Evolutionary conservation across 2,888 invertebrate genomes (phyloP).

Genomic region (Rhabditoides inermis): DNA sequence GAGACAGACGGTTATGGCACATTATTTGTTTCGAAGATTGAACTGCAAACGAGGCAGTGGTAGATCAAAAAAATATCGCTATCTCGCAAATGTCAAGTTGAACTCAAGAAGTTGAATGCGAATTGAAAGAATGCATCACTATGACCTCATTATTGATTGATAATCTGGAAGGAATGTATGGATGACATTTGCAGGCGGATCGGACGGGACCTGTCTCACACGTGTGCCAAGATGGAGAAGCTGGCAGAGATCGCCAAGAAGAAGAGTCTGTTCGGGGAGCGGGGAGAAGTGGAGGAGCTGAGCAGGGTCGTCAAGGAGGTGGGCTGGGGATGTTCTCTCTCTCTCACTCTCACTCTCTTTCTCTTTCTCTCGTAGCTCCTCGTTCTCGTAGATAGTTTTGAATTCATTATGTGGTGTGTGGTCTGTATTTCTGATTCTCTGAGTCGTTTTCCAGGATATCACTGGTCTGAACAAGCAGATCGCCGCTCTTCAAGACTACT

Average conservation of each 20-base stretch:
- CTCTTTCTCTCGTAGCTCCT: background rate
- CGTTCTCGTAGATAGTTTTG: background rate
- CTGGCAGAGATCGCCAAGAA: conserved; percentile 83
- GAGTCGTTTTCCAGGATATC: conserved; percentile 62
- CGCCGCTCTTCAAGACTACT: conserved; percentile 63
- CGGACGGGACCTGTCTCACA: conserved; percentile 86
- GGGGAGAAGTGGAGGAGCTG: conserved; percentile 91
- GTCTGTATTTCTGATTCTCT: background rate
- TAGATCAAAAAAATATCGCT: too few relatives aligned
- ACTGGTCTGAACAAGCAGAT: conserved; percentile 91
- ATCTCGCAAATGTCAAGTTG: too few relatives aligned
- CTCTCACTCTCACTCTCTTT: too few relatives aligned
- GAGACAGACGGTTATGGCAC: too few relatives aligned
- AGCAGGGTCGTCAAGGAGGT: conserved; percentile 87
- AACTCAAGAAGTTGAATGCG: too few relatives aligned
- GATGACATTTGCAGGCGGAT: conserved; percentile 65
- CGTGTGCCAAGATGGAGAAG: conserved; percentile 92
- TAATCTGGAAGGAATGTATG: conserved; percentile 5
- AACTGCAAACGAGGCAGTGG: too few relatives aligned
- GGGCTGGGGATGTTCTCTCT: too few relatives aligned
- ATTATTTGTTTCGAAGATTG: too few relatives aligned
- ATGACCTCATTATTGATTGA: too few relatives aligned
- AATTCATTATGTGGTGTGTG: background rate
- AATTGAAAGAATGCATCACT: too few relatives aligned
- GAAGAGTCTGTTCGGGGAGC: conserved; percentile 90